These are phyloP conservation scores for Enteromius trimaculatus DNA, from an alignment of 2,797 vertebrate genomes.

Conservation along the genomic window DNA sequence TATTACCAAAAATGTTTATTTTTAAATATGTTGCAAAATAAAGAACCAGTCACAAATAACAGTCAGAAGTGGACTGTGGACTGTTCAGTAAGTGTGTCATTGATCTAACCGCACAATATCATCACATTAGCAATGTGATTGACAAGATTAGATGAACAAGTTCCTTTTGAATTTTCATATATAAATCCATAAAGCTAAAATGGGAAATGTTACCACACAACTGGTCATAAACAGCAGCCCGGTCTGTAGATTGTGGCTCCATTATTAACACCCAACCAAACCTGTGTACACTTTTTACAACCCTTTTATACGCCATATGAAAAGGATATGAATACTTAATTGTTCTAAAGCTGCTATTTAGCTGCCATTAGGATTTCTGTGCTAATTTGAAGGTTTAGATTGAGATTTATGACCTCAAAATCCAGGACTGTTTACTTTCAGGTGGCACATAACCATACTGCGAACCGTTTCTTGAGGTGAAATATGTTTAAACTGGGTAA, in stretches of 20 bases:
- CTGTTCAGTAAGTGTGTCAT: not conserved
- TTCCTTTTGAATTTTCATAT: not conserved
- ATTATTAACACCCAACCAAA: slow-evolving; percentile 1
- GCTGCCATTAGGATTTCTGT: not conserved
- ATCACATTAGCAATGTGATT: not conserved
- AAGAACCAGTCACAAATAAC: not conserved
- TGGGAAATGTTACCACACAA: not conserved
- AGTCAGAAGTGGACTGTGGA: not conserved
- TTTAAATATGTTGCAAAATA: not conserved
- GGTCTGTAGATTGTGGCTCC: not conserved
- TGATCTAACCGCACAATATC: not conserved
- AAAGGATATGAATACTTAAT: not conserved
- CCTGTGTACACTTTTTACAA: not conserved
- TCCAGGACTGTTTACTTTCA: slow-evolving; percentile 10
- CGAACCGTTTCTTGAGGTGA: not conserved
- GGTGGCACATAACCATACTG: not conserved
- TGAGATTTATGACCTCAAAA: not conserved
- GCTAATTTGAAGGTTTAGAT: not conserved
- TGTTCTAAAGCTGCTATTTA: not conserved
- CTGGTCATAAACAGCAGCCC: not conserved
- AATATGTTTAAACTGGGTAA: slow-evolving; percentile 13
- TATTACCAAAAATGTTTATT: not conserved
- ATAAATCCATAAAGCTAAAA: slow-evolving; percentile 4
- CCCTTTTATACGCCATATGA: not conserved
- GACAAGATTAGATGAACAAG: not conserved